Evolutionary conservation across 92 coral and sea anemone genomes (phyloP), one percentile per base, ranked within the genome.

Genomic region (Micromussa lordhowensis): DNA sequence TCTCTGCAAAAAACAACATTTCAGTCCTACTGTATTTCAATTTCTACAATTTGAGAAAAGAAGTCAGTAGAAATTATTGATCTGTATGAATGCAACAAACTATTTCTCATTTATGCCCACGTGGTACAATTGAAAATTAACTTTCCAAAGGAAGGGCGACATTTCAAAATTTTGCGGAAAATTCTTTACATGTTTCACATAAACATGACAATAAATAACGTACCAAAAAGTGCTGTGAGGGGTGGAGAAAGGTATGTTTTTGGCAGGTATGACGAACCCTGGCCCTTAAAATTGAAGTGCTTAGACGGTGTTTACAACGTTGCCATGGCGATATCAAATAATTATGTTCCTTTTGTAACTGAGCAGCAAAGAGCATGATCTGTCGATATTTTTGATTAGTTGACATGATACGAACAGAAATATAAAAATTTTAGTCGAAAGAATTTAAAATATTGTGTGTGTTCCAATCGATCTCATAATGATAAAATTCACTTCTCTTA

Each of bases 281-380:
- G 35, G 49, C 55, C 30, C 55, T 34, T 40, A 12, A 38, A 30
- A 30, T 48, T n/a, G 19, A 24, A 82, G 75, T 82, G 78, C 75
- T 51, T 38, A 70, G 24, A 71, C 78, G 28, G 66, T 69, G 79
- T 83, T 83, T 83, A 30, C 53, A 31, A 3, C 44, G 68, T 83
- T 83, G 78, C 79, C 16, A 69, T 51, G 86, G 79, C 38, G 30
- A 53, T 83, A 69, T 24, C 78, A 54, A 59, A 51, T 53, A 4
- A 48, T 48, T 26, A 30, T 49, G 19, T 16, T 44, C 11, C 10
- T 10, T 15, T 22, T 68, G 55, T 80, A 36, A 81, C 22, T 38
- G 85, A 81, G 58, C 38, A 17, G 85, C 29, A 16, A 66, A 59
- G 30, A 13, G 58, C 17, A 1, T 28, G 29, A 63, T 3, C 32